Conservation (phyloP, 2,888 invertebrate genomes). For the Emmelina monodactyla region DNA sequence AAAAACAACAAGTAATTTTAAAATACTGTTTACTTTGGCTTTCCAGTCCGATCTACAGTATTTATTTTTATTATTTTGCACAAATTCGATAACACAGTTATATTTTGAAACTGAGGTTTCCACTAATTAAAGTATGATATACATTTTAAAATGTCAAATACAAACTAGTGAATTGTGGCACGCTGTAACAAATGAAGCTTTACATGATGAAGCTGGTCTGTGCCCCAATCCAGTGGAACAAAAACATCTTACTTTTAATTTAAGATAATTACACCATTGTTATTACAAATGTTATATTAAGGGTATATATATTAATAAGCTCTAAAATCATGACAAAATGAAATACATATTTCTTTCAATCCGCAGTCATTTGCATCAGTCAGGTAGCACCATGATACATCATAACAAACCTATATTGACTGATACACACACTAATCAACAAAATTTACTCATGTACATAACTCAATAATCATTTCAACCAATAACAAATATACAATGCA, state of each 20-base stretch:
- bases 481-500: conserved; percentile 21
- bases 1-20: conserved; percentile 28
- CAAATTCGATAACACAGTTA: conserved; percentile 57
- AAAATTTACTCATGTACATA: conserved; percentile 18
- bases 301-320: conserved; percentile 61
- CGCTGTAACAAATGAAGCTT: conserved; percentile 21
- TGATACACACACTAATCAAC: conserved; percentile 9
- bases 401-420: conserved; percentile 2
- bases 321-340: conserved; percentile 61
- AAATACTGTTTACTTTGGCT: conserved; percentile 68
- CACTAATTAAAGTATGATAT: conserved; percentile 16
- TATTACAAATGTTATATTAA: conserved; percentile 49
- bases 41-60: conserved; percentile 64
- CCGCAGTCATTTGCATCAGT: conserved; percentile 47
- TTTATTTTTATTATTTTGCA: conserved; percentile 49
- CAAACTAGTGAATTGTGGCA: conserved; percentile 23
- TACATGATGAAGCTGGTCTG: conserved; percentile 23
- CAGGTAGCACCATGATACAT: conserved; percentile 56
- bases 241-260: conserved; percentile 54
- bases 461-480: conserved; percentile 14
- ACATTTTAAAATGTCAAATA: background rate
- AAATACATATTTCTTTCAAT: conserved; percentile 48
- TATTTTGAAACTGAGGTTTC: conserved; percentile 44
- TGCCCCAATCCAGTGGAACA: conserved; percentile 27
- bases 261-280: conserved; percentile 59